These are phyloP conservation scores for Apodemia mormo DNA, from an alignment of 2,888 invertebrate species.

Conservation along the genomic window DNA sequence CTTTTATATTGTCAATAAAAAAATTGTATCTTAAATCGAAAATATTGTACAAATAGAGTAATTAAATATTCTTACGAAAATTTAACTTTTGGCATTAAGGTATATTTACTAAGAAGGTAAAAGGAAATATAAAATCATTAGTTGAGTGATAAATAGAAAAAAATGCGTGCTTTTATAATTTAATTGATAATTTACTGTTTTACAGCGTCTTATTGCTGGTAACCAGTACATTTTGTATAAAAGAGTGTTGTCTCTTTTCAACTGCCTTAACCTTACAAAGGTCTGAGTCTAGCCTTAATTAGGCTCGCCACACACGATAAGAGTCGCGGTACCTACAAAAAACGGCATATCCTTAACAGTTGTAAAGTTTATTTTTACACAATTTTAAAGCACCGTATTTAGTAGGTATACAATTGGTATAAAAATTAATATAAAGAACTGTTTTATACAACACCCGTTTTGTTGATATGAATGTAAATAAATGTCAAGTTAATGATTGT, in stretches of 20 bases:
- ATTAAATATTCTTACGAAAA: too few species aligned
- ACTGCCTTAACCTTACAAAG: slow-evolving; percentile 3
- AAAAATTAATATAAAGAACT: slow-evolving; percentile 67
- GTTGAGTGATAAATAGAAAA: neutral
- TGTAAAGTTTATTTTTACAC: slow-evolving; percentile 70
- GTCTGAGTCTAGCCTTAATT: slow-evolving; percentile 11
- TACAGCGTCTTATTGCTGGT: neutral
- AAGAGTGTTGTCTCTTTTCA: neutral
- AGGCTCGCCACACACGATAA: slow-evolving; percentile 29
- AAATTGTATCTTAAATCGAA: neutral
- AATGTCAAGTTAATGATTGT: slow-evolving; percentile 76
- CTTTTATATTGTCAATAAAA: neutral
- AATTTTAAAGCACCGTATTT: slow-evolving; percentile 69
- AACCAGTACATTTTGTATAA: neutral
- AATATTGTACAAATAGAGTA: neutral
- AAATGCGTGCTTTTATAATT: slow-evolving; percentile 1
- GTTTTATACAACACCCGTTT: slow-evolving; percentile 83
- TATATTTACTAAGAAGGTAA: neutral
- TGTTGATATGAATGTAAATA: slow-evolving; percentile 83
- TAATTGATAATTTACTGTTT: neutral
- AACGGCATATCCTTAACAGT: slow-evolving; percentile 57
- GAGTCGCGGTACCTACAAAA: slow-evolving; percentile 52
- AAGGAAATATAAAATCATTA: neutral
- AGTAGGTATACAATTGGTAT: slow-evolving; percentile 72
- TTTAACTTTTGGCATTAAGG: too few species aligned